A percentile compares a stretch with the other conserved stretches of the same genome.
Evolutionary conservation across 2,888 invertebrate genomes (phyloP).

Genomic region (Malthinus flaveolus): DNA sequence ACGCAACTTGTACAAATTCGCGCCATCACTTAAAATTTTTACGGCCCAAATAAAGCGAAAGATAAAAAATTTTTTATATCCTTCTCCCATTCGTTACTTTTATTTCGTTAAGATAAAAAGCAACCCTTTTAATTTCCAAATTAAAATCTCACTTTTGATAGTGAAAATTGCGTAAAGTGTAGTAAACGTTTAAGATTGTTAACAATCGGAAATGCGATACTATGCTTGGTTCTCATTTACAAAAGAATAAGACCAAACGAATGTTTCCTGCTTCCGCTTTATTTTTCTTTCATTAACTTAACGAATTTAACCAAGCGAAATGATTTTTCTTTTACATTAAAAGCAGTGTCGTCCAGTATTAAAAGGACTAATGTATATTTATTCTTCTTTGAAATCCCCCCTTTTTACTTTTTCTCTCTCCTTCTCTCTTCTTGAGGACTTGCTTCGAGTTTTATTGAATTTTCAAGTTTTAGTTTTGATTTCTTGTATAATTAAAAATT

Average conservation of each 20-base stretch:
- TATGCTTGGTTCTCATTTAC: constrained; percentile 14
- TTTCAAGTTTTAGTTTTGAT: constrained; percentile 16
- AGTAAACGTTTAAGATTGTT: background rate
- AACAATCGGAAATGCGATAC: background rate
- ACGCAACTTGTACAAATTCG: too few species aligned
- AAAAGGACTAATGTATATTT: constrained; percentile 28
- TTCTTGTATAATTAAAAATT: background rate
- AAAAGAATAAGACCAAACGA: constrained; percentile 8
- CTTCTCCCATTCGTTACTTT: too few species aligned
- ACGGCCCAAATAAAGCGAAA: too few species aligned
- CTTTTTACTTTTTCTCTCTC: background rate
- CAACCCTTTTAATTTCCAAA: too few species aligned
- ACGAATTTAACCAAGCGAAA: constrained; percentile 25
- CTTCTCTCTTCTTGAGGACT: background rate
- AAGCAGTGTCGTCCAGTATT: constrained; percentile 17
- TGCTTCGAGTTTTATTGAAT: constrained; percentile 21
- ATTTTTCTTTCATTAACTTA: constrained; percentile 28
- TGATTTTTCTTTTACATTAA: constrained; percentile 24
- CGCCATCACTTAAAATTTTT: too few species aligned
- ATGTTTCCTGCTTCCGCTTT: constrained; percentile 17
- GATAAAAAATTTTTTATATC: too few species aligned
- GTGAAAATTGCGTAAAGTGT: background rate
- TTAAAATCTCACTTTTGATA: too few species aligned
- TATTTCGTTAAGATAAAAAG: too few species aligned
- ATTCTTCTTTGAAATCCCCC: constrained; percentile 21